Percentiles rank a stretch among this genome's conserved stretches.
Conservation (phyloP, 2,113 vertebrate genomes). For the Sceloporus undulatus region DNA sequence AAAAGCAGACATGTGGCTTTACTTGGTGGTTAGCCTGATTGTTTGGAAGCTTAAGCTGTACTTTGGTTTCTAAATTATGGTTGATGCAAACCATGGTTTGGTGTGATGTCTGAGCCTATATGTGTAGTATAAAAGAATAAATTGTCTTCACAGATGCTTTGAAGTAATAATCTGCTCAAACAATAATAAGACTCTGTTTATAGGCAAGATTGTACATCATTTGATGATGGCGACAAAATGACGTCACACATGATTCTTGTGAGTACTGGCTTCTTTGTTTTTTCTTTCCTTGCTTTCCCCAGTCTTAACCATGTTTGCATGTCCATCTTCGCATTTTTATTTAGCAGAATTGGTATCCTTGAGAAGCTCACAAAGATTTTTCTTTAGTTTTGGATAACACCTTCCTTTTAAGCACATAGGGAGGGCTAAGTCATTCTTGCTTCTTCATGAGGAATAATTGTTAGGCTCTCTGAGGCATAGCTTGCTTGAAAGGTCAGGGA, state of each 20-base stretch:
- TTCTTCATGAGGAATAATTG: too few relatives aligned
- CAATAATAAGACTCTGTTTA: conserved; percentile 58
- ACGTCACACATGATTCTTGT: conserved; percentile 77
- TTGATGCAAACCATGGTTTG: not conserved
- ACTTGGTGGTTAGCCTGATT: not conserved
- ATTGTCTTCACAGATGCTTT: conserved; percentile 26
- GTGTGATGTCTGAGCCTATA: not conserved
- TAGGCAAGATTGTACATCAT: conserved; percentile 78
- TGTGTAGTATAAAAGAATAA: conserved; percentile 5
- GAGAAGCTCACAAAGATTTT: not conserved
- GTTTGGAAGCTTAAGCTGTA: not conserved
- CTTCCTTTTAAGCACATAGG: not conserved
- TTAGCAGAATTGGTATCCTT: not conserved
- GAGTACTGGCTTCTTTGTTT: conserved; percentile 62
- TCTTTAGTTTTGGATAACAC: not conserved
- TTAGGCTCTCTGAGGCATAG: too few relatives aligned
- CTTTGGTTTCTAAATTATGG: not conserved
- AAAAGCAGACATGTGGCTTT: not conserved
- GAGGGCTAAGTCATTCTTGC: too few relatives aligned
- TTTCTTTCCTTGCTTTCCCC: not conserved
- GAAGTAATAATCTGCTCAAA: conserved; percentile 56
- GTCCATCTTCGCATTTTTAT: too few relatives aligned
- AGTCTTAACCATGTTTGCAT: not conserved
- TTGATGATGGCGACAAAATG: conserved; percentile 68
- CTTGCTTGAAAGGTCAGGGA: too few relatives aligned